Conservation (phyloP, 2,113 vertebrate genomes). For the Tragelaphus buxtoni region DNA sequence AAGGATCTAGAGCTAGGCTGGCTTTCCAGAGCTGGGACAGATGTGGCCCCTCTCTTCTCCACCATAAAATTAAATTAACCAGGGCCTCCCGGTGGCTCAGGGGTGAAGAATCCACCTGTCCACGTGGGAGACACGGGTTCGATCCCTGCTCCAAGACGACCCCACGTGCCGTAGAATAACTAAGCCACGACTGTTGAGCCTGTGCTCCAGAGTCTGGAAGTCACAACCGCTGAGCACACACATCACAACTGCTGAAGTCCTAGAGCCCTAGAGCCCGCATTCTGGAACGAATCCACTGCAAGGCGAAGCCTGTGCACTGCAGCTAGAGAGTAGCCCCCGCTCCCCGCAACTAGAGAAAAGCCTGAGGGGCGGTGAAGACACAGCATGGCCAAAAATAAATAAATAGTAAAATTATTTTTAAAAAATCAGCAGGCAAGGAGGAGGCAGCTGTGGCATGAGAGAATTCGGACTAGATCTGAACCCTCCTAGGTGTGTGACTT, state of each 20-base stretch:
- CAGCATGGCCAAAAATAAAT: not conserved
- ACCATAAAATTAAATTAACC: not conserved
- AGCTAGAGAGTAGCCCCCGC: not conserved
- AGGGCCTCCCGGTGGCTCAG: not conserved
- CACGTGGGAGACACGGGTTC: not conserved
- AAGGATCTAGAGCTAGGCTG: not conserved
- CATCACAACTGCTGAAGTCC: not conserved
- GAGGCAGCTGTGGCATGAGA: not conserved
- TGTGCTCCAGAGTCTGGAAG: not conserved
- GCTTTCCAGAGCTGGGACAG: not conserved
- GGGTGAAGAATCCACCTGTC: not conserved
- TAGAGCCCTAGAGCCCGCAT: not conserved
- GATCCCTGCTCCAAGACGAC: not conserved
- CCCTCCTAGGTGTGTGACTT: not conserved
- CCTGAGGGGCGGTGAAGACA: fast-evolving
- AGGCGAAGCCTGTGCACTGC: not conserved
- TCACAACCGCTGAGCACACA: not conserved
- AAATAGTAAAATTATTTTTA: not conserved
- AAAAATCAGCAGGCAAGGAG: not conserved
- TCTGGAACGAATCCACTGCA: not conserved
- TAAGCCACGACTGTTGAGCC: not conserved
- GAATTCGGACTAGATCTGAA: not conserved
- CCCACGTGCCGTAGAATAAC: not conserved
- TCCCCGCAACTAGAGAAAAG: not conserved
- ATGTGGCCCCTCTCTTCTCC: not conserved